phyloP scores from a whole-genome alignment of 2,888 invertebrate species.

The Biston betularia region DNA sequence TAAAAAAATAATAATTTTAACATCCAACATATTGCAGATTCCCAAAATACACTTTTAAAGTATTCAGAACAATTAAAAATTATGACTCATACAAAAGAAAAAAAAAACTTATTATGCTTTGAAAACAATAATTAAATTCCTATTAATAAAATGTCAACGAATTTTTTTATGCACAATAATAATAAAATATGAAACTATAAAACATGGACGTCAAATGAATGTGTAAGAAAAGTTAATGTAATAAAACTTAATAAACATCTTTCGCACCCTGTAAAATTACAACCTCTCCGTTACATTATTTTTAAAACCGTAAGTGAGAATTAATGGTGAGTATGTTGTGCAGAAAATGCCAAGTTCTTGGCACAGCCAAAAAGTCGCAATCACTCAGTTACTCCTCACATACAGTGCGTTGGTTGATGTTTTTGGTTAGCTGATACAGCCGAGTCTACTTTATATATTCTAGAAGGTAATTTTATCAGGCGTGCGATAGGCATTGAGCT shows the following conservation, averaged over 20 bases:
- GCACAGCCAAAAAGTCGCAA: background rate
- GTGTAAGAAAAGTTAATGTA: slow-evolving; percentile 71
- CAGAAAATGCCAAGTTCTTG: background rate
- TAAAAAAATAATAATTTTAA: slow-evolving; percentile 44
- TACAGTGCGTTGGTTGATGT: background rate
- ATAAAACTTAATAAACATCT: slow-evolving; percentile 72
- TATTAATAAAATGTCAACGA: slow-evolving; percentile 80
- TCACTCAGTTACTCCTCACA: background rate
- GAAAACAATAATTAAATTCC: slow-evolving; percentile 80
- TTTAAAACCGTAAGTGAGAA: slow-evolving; percentile 1
- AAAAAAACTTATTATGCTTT: slow-evolving; percentile 73
- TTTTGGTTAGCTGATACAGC: slow-evolving; percentile 2
- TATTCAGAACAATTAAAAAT: slow-evolving; percentile 61
- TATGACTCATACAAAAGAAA: slow-evolving; percentile 72
- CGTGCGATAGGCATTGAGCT: slow-evolving; percentile 80
- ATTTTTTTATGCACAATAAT: slow-evolving; percentile 67
- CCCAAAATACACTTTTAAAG: slow-evolving; percentile 69
- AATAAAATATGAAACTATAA: slow-evolving; percentile 82
- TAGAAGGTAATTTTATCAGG: slow-evolving; percentile 46
- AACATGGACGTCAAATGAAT: slow-evolving; percentile 84
- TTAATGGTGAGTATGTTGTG: background rate
- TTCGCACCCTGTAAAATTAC: slow-evolving; percentile 81
- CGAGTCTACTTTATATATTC: background rate
- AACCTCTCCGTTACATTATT: slow-evolving; percentile 54
- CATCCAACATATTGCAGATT: slow-evolving; percentile 82